Evolutionary conservation across 92 coral and sea anemone species (phyloP).

Genomic region (Porites cylindrica): DNA sequence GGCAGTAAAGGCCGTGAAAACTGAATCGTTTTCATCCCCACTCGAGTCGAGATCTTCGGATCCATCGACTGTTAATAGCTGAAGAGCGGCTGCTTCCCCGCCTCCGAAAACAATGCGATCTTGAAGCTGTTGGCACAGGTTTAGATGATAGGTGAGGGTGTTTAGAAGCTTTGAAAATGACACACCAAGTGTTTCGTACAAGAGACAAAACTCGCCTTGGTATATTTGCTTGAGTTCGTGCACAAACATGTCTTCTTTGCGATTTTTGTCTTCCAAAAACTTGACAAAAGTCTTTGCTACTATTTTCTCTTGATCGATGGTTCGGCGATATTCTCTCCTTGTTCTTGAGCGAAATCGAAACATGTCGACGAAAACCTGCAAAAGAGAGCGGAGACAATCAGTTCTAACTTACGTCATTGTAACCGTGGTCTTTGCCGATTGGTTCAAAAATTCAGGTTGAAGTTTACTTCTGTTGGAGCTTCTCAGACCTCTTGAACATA

Average conservation of each 20-base stretch:
- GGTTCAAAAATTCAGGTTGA: too few relatives aligned
- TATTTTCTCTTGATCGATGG: not conserved
- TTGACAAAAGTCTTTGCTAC: constrained; percentile 10
- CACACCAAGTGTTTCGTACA: constrained; percentile 3
- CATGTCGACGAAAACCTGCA: not conserved
- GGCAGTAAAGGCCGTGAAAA: not conserved
- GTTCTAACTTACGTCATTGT: too few relatives aligned
- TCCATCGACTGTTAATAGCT: constrained; percentile 40
- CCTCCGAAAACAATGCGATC: constrained; percentile 73
- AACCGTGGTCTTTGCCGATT: too few relatives aligned
- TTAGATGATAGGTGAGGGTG: constrained; percentile 63
- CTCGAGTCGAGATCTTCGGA: constrained; percentile 1
- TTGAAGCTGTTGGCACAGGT: constrained; percentile 58
- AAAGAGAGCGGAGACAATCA: not conserved
- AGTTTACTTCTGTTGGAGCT: too few relatives aligned
- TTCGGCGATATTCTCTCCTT: not conserved
- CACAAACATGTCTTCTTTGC: constrained; percentile 55
- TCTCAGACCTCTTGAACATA: too few relatives aligned
- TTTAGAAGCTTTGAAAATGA: constrained; percentile 52
- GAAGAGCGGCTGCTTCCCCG: constrained; percentile 80
- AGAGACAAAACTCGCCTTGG: constrained; percentile 20
- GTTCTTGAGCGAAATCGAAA: not conserved
- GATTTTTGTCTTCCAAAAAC: constrained; percentile 48
- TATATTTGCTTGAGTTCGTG: constrained; percentile 53
- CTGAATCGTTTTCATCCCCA: constrained; percentile 24